Percentiles rank a stretch among this genome's conserved stretches.
Evolutionary conservation across 30 jellyfish, hydroid and myxozoan species (phyloP).

Genomic region (Mastigias papua): DNA sequence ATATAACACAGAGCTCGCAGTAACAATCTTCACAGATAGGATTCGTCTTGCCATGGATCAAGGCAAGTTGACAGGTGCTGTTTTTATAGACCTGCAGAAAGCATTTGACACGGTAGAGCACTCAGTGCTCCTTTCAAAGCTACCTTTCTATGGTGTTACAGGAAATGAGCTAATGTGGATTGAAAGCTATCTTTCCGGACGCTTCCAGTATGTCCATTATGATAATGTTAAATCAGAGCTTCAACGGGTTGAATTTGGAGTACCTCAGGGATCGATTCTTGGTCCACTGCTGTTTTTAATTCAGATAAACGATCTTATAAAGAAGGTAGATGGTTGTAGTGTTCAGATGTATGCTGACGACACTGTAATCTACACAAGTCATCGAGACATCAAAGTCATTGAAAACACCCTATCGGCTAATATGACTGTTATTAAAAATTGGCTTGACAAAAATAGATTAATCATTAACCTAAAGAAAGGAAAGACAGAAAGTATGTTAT

Average conservation of each 20-base stretch:
- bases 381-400: conserved; percentile 53
- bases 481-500: too few relatives aligned
- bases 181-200: conserved; percentile 55
- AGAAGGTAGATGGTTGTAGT: conserved; percentile 38
- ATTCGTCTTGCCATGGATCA: conserved; percentile 65
- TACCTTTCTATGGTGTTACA: conserved; percentile 63
- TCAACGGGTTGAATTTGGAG: conserved; percentile 65
- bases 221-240: conserved; percentile 54
- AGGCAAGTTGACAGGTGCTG: conserved; percentile 76
- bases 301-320: conserved; percentile 64
- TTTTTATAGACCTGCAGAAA: conserved; percentile 55
- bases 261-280: conserved; percentile 82
- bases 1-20: conserved; percentile 73
- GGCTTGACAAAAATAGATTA: too few relatives aligned
- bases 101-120: conserved; percentile 66
- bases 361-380: conserved; percentile 42
- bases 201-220: conserved; percentile 58
- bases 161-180: conserved; percentile 68
- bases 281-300: conserved; percentile 71
- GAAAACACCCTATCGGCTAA: too few relatives aligned
- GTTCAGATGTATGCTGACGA: conserved; percentile 75
- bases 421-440: too few relatives aligned
- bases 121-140: conserved; percentile 63
- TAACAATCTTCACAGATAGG: conserved; percentile 54
- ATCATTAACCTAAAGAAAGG: too few relatives aligned